A percentile compares a stretch with the other conserved stretches of the same genome.
Evolutionary conservation across 1,140 invertebrate species (phyloP).

Genomic region (Pseudomyrmex dendroicus): DNA sequence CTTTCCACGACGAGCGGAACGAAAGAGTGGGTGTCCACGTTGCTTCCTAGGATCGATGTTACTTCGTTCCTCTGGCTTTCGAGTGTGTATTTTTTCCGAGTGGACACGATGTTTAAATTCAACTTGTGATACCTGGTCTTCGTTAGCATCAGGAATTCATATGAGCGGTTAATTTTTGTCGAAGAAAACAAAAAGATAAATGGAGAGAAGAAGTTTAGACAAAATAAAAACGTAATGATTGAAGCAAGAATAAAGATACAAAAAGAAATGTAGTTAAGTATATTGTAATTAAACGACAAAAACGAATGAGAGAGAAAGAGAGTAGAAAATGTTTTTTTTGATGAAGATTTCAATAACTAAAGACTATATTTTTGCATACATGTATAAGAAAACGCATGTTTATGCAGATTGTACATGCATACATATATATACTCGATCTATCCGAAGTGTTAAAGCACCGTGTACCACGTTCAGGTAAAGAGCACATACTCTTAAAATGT

Average conservation of each 20-base stretch:
- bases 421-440: constrained; percentile 63
- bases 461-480: constrained; percentile 29
- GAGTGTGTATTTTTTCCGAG: constrained; percentile 31
- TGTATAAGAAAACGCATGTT: not conserved
- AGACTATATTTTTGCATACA: no score
- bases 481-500: constrained; percentile 82
- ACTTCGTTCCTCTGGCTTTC: constrained; percentile 22
- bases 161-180: constrained; percentile 4
- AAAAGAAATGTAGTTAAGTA: constrained; percentile 73
- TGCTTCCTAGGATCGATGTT: constrained; percentile 70
- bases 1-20: constrained; percentile 81
- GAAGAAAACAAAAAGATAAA: not conserved
- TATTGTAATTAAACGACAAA: constrained; percentile 80
- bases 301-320: constrained; percentile 59
- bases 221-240: not conserved
- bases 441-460: constrained; percentile 70
- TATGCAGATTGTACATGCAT: constrained; percentile 16
- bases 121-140: constrained; percentile 25
- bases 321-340: constrained; percentile 64
- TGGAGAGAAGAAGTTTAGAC: not conserved
- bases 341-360: constrained; percentile 75
- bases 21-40: constrained; percentile 73
- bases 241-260: constrained; percentile 17
- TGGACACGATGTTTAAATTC: constrained; percentile 7
- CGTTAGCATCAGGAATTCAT: constrained; percentile 50